Conservation (phyloP, 2,113 vertebrate genomes). For the Coregonus clupeaformis region DNA sequence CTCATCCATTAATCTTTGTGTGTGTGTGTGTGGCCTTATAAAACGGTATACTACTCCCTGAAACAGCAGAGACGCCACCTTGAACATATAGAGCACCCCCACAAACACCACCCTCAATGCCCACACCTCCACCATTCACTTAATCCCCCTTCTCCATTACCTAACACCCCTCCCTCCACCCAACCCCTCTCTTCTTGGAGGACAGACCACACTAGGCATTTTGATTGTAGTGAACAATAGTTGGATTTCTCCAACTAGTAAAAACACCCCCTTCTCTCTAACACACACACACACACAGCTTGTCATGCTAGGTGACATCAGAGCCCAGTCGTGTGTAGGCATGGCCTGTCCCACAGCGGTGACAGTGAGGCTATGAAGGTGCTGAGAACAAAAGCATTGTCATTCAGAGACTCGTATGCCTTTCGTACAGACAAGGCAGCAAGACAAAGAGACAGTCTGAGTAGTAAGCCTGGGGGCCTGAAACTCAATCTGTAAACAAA, state of each 20-base stretch:
- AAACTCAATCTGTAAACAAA: constrained; percentile 50
- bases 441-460: constrained; percentile 43
- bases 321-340: not conserved
- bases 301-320: not conserved
- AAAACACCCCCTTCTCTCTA: not conserved
- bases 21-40: not conserved
- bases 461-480: constrained; percentile 30
- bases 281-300: constrained; percentile 1
- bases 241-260: not conserved
- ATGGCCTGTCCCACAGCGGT: constrained; percentile 20
- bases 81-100: too few species aligned
- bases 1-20: not conserved
- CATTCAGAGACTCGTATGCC: constrained; percentile 58
- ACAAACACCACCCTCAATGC: too few species aligned
- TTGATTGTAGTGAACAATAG: not conserved
- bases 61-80: too few species aligned
- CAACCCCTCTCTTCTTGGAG: not conserved
- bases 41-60: not conserved
- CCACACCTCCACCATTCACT: too few species aligned
- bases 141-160: too few species aligned
- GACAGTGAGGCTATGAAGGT: constrained; percentile 32
- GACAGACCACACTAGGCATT: not conserved
- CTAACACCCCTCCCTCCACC: constrained; percentile 4
- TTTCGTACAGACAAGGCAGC: constrained; percentile 55
- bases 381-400: constrained; percentile 61